phyloP scores from a whole-genome alignment of 2,797 vertebrate species.

The Astyanax mexicanus region DNA sequence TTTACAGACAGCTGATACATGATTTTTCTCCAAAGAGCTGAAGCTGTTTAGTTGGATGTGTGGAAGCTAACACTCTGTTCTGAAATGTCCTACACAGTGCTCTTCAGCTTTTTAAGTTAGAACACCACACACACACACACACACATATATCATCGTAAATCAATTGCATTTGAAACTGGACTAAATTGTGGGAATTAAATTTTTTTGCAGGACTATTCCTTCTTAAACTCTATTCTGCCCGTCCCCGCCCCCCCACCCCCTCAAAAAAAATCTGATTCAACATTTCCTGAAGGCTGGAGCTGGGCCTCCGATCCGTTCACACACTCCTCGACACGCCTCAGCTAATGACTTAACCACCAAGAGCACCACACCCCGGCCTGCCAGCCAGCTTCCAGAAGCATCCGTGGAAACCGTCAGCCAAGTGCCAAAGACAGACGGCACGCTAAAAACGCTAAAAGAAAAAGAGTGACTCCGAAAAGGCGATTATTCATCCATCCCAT shows the following conservation, averaged over 20 bases:
- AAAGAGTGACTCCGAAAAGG: conserved; percentile 9
- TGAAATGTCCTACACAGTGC: no score
- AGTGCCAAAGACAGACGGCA: conserved; percentile 39
- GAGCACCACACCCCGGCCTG: conserved; percentile 60
- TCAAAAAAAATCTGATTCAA: conserved; percentile 71
- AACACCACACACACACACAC: no score
- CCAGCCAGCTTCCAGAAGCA: conserved; percentile 52
- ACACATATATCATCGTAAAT: background rate
- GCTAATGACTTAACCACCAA: conserved; percentile 80
- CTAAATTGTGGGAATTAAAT: background rate
- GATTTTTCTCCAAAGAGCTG: no score
- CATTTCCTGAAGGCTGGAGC: conserved; percentile 74
- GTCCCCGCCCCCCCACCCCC: conserved; percentile 12
- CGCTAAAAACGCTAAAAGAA: conserved; percentile 18
- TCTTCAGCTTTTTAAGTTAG: no score
- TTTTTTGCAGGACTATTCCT: background rate
- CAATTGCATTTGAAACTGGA: background rate
- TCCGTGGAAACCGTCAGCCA: conserved; percentile 18
- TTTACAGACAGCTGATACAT: no score
- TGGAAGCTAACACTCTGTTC: no score
- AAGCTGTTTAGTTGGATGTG: no score
- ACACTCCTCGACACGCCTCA: conserved; percentile 67
- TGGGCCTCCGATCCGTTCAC: conserved; percentile 62
- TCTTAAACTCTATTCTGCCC: background rate
- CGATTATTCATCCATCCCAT: conserved; percentile 10